Percentiles rank a stretch among this genome's conserved stretches.
These are phyloP conservation scores for Euplagia quadripunctaria DNA, from an alignment of 2,888 invertebrate genomes.

Conservation along the genomic window DNA sequence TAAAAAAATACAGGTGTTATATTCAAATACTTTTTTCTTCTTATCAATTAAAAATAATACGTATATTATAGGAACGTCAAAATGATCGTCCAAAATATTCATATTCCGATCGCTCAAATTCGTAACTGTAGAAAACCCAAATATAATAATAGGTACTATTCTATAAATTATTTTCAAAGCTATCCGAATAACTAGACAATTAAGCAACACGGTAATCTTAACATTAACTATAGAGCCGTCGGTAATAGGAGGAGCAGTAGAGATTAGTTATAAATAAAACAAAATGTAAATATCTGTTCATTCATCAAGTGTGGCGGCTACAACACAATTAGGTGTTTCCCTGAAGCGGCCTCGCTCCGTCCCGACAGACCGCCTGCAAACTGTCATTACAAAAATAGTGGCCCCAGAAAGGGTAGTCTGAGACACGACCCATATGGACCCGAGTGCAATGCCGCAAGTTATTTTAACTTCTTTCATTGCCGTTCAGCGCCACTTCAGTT, in stretches of 20 bases:
- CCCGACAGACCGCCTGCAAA: slow-evolving; percentile 76
- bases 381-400: slow-evolving; percentile 86
- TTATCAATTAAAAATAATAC: background rate
- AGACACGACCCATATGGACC: slow-evolving; percentile 82
- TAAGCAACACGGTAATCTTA: slow-evolving; percentile 7
- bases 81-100: background rate
- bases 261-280: slow-evolving; percentile 46
- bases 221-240: slow-evolving; percentile 15
- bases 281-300: slow-evolving; percentile 56
- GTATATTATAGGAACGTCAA: background rate
- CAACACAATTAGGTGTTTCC: slow-evolving; percentile 82
- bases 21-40: background rate
- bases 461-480: slow-evolving; percentile 77
- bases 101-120: background rate
- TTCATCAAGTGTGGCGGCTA: slow-evolving; percentile 66
- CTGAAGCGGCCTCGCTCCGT: slow-evolving; percentile 57
- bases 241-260: slow-evolving; percentile 15
- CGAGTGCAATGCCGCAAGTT: slow-evolving; percentile 60
- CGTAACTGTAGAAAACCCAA: background rate
- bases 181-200: slow-evolving; percentile 4
- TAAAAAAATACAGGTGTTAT: background rate
- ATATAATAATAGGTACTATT: background rate
- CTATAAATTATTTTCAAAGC: background rate
- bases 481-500: slow-evolving; percentile 46
- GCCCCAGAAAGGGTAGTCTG: slow-evolving; percentile 83